A percentile compares a stretch with the other conserved stretches of the same genome.
Conservation (phyloP, 2,888 invertebrate genomes). For the Dasysyrphus albostriatus region DNA sequence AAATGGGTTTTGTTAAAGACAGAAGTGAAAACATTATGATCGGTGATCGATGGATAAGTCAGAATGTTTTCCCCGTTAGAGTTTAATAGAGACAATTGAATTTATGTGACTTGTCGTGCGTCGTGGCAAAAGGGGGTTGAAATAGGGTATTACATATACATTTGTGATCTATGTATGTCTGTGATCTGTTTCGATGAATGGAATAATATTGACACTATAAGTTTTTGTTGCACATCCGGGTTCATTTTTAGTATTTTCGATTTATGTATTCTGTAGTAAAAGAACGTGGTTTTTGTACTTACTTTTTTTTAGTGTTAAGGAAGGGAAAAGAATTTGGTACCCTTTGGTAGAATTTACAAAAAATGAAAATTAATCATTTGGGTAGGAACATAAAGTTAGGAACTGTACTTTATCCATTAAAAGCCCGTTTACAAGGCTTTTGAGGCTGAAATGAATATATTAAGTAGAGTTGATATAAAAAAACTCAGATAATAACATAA, state of each 20-base stretch:
- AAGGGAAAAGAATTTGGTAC: too few species aligned
- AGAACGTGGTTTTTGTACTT: background rate
- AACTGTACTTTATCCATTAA: too few species aligned
- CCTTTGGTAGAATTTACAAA: too few species aligned
- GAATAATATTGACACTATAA: slow-evolving; percentile 1
- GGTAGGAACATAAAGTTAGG: too few species aligned
- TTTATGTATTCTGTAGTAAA: background rate
- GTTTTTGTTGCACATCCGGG: slow-evolving; percentile 16
- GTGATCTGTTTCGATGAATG: background rate
- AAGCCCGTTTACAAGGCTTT: too few species aligned
- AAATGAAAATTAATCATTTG: too few species aligned
- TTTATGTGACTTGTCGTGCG: slow-evolving; percentile 40
- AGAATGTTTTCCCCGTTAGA: slow-evolving; percentile 51
- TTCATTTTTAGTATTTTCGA: background rate
- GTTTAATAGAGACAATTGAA: slow-evolving; percentile 55
- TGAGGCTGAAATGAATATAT: too few species aligned
- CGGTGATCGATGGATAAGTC: slow-evolving; percentile 71
- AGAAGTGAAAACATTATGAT: slow-evolving; percentile 68
- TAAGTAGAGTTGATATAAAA: too few species aligned
- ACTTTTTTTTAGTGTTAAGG: too few species aligned
- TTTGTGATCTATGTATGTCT: slow-evolving; percentile 35
- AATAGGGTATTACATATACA: slow-evolving; percentile 14
- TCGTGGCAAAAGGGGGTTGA: slow-evolving; percentile 21
- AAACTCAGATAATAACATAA: too few species aligned
- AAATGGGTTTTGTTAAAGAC: slow-evolving; percentile 50